Evolutionary conservation across 2,797 vertebrate genomes (phyloP), one percentile per base, ranked within the genome.

Genomic region (Eupleurogrammus muticus): DNA sequence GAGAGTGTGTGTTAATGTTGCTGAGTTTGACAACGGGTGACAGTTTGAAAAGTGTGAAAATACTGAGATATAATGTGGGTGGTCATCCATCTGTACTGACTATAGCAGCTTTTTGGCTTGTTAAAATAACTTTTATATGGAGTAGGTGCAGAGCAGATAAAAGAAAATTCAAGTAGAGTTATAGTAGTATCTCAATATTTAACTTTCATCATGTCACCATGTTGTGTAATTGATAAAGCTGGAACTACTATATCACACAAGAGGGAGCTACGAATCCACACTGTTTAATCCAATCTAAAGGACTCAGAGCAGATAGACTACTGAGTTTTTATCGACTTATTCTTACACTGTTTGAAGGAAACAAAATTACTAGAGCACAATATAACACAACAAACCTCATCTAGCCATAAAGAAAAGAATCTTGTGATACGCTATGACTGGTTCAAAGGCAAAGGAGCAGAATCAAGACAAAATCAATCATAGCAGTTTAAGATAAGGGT

Each of bases 41-140:
- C 80, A 80, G 55, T 73, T 57, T 87, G 72, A 80, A 78, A n/a
- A 87, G 78, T 68, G 65, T 12, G 68, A 74, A 70, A 50, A 71
- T 70, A n/a, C 11, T 63, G 82, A 79, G 73, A 81, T 56, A 21
- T 54, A 2, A 9, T 1, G 66, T 73, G 62, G 76, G 81, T 20
- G 81, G 36, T 50, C n/a, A 13, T 9, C 73, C 67, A 80, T 86
- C 79, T 82, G 79, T 51, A 35, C n/a, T 44, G 40, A 56, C 5
- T 9, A 23, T 17, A 52, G 19, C 20, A 12, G 67, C 50, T 52
- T 56, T 35, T 8, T 46, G 17, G 24, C 7, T 50, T 53, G 21
- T 54, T 0, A 46, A 5, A 20, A 20, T 28, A 46, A 44, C 44
- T 20, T 5, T 49, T 1, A 23, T 3, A n/a, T 6, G 14, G 3